Percentiles rank a stretch among this genome's conserved stretches.
phyloP scores from a whole-genome alignment of 1,140 invertebrate species.

The Drosophila pseudoobscura region DNA sequence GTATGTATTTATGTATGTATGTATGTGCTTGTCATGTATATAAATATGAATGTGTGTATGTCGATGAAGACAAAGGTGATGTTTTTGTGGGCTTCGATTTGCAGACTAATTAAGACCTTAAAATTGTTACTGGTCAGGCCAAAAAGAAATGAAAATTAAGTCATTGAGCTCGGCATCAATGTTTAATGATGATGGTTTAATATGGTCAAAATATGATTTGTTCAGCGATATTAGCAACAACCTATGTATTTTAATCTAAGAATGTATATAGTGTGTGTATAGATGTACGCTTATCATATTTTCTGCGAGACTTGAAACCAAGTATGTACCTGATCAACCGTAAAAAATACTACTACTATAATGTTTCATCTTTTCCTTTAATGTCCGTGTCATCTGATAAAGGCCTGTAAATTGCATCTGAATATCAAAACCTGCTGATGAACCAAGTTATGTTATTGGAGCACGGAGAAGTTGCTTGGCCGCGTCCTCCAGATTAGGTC shows the following conservation, averaged over 20 bases:
- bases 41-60: not conserved
- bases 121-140: slow-evolving; percentile 41
- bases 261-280: not conserved
- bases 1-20: slow-evolving; percentile 7
- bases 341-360: not conserved
- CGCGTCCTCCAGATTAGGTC: slow-evolving; percentile 7
- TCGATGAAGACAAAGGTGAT: slow-evolving; percentile 2
- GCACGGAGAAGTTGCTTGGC: not conserved
- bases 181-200: slow-evolving; percentile 1
- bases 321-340: too few relatives aligned
- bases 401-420: slow-evolving; percentile 3
- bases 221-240: not conserved
- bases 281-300: too few relatives aligned
- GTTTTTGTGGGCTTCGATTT: slow-evolving; percentile 40
- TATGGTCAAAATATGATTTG: not conserved
- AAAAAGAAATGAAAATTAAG: slow-evolving; percentile 59
- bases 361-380: not conserved
- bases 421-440: slow-evolving; percentile 3
- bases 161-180: slow-evolving; percentile 53
- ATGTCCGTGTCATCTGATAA: not conserved
- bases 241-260: not conserved
- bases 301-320: too few relatives aligned
- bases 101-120: slow-evolving; percentile 76
- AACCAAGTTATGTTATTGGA: slow-evolving; percentile 2
- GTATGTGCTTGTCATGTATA: not conserved